These are phyloP conservation scores for Xestobium rufovillosum DNA, from an alignment of 2,888 invertebrate genomes.

Conservation along the genomic window DNA sequence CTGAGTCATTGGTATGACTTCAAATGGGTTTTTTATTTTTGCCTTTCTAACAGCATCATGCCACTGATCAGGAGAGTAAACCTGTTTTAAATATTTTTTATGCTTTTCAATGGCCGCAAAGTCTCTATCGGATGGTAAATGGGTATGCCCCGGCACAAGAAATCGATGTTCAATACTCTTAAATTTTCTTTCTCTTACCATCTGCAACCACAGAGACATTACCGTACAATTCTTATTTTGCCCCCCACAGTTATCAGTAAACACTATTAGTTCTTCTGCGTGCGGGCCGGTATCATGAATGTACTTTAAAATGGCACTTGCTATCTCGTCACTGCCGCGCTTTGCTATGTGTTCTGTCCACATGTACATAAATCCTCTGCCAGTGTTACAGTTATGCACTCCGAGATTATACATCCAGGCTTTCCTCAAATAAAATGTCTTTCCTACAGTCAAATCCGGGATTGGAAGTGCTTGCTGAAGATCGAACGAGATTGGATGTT, in stretches of 20 bases:
- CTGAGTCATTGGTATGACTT: background rate
- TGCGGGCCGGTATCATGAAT: background rate
- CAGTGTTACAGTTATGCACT: slow-evolving; percentile 22
- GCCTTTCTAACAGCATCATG: background rate
- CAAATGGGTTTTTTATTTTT: background rate
- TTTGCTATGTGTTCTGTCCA: slow-evolving; percentile 21
- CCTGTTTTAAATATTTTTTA: background rate
- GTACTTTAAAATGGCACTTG: slow-evolving; percentile 11
- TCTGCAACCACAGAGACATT: background rate
- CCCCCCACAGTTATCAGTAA: slow-evolving; percentile 1
- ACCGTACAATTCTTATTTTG: background rate
- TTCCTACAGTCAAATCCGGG: slow-evolving; percentile 17
- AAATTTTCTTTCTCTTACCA: background rate
- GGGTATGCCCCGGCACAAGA: background rate
- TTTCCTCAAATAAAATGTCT: slow-evolving; percentile 23
- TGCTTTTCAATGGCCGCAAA: slow-evolving; percentile 2
- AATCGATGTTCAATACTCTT: background rate
- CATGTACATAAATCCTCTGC: slow-evolving; percentile 20
- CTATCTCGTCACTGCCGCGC: slow-evolving; percentile 21
- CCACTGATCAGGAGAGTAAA: background rate
- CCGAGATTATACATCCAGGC: slow-evolving; percentile 24
- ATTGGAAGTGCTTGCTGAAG: slow-evolving; percentile 23
- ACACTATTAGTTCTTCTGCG: background rate
- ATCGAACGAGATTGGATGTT: slow-evolving; percentile 17
- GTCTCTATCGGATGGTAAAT: background rate